Conservation (phyloP, 2,797 vertebrate genomes). For the Limnodromus scolopaceus region DNA sequence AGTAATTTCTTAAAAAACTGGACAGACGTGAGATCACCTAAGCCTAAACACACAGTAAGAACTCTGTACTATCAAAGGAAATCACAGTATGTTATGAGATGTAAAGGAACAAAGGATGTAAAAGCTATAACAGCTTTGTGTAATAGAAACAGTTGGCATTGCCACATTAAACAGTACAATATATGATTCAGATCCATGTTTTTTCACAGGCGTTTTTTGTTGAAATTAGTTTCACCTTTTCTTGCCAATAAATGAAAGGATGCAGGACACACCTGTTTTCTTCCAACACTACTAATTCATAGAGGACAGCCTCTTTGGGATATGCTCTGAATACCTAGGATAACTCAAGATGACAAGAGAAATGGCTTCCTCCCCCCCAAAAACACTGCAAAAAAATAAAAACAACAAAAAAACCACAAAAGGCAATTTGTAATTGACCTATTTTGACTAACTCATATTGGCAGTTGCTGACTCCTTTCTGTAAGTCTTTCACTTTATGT, state of each 20-base stretch:
- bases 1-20: not conserved
- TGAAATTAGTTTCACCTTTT: not conserved
- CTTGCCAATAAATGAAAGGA: not conserved
- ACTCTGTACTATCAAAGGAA: not conserved
- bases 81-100: not conserved
- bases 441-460: not conserved
- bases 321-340: not conserved
- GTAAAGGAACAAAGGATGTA: not conserved
- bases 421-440: conserved; percentile 1
- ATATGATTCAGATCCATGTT: not conserved
- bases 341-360: not conserved
- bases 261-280: not conserved
- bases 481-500: not conserved
- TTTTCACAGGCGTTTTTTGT: not conserved
- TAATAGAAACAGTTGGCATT: not conserved
- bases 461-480: not conserved
- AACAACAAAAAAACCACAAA: not conserved
- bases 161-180: not conserved
- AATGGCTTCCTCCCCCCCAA: not conserved
- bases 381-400: not conserved
- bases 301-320: not conserved
- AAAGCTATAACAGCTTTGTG: not conserved
- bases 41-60: not conserved
- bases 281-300: not conserved
- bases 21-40: not conserved